Conservation (phyloP, 2,888 invertebrate species). For the Anoplius nigerrimus region DNA sequence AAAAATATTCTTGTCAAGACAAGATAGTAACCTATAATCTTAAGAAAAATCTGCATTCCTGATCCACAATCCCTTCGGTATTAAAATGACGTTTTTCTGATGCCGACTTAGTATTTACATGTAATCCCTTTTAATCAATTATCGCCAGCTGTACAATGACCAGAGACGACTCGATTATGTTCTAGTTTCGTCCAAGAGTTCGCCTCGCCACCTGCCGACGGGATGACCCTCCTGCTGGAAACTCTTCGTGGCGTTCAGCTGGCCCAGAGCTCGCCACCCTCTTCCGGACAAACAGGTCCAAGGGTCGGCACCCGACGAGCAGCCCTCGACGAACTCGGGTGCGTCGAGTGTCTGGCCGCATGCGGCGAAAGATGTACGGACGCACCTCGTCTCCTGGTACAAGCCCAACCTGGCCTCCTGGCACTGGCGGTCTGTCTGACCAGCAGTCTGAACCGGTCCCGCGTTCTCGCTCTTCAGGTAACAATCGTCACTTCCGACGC, state of each 20-base stretch:
- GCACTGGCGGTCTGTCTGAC: constrained; percentile 91
- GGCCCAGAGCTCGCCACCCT: constrained; percentile 80
- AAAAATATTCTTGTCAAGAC: too few relatives aligned
- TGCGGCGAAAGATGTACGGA: constrained; percentile 88
- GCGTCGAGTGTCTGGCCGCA: constrained; percentile 90
- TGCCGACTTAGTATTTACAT: too few relatives aligned
- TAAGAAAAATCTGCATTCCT: too few relatives aligned
- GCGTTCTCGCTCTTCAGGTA: constrained; percentile 91
- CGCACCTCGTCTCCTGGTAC: constrained; percentile 85
- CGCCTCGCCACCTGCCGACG: constrained; percentile 90
- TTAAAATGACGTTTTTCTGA: too few relatives aligned
- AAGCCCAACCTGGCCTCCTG: constrained; percentile 88
- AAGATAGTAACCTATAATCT: too few relatives aligned
- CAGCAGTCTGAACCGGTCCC: constrained; percentile 90
- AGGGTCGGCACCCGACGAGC: constrained; percentile 79
- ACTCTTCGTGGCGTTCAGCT: constrained; percentile 90
- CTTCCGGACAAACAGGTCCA: constrained; percentile 69
- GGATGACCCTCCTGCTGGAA: constrained; percentile 88
- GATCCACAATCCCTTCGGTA: too few relatives aligned
- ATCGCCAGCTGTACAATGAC: too few relatives aligned
- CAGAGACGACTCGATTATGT: constrained; percentile 47
- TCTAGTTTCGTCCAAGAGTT: constrained; percentile 95
- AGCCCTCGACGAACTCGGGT: constrained; percentile 90
- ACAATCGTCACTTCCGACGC: constrained; percentile 49
- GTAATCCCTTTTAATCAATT: too few relatives aligned